These are phyloP conservation scores for Mustela nigripes DNA, from an alignment of 2,113 vertebrate species.

Conservation along the genomic window DNA sequence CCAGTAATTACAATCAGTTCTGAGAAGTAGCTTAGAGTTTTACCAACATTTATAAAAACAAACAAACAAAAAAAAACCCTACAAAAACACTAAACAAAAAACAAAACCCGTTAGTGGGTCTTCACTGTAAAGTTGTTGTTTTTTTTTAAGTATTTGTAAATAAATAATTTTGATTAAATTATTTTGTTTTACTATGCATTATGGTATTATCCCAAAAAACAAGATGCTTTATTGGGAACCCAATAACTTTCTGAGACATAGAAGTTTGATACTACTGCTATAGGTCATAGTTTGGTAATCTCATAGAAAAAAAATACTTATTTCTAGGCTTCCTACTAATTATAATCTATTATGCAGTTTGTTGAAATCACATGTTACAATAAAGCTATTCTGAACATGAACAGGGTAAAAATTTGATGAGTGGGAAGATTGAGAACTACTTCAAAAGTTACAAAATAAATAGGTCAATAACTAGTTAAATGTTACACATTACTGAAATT, in stretches of 20 bases:
- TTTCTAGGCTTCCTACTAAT: neutral
- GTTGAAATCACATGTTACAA: neutral
- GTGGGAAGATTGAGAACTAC: neutral
- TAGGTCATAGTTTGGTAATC: neutral
- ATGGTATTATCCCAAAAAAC: neutral
- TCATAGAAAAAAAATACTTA: neutral
- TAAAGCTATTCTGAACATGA: neutral
- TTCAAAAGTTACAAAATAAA: neutral
- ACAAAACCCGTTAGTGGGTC: neutral
- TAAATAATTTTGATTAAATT: neutral
- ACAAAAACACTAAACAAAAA: neutral
- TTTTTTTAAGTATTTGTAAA: neutral
- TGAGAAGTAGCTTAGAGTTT: neutral
- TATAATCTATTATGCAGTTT: neutral
- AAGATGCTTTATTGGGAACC: neutral
- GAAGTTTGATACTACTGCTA: neutral
- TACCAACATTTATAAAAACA: neutral
- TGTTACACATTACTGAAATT: neutral
- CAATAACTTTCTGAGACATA: neutral
- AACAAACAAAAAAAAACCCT: neutral
- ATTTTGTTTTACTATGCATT: neutral
- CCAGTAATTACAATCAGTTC: neutral
- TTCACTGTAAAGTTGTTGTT: neutral
- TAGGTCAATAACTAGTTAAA: neutral
- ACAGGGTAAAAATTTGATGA: neutral